These are phyloP conservation scores for Pseudomyrmex pallidus DNA, from an alignment of 1,140 invertebrate species.

Conservation along the genomic window DNA sequence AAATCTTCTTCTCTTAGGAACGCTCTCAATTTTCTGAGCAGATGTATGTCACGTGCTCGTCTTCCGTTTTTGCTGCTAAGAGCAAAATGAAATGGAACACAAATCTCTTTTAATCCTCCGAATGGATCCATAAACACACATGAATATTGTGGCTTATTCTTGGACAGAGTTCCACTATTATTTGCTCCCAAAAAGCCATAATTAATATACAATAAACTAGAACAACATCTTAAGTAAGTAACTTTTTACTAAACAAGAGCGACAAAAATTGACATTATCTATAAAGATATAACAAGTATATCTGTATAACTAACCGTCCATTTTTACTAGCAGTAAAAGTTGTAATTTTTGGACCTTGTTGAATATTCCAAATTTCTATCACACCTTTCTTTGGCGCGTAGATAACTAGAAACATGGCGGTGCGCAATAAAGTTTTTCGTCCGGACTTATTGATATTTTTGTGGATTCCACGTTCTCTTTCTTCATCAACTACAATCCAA, in stretches of 20 bases:
- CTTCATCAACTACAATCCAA: conserved; percentile 93
- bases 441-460: conserved; percentile 82
- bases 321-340: conserved; percentile 95
- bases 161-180: conserved; percentile 79
- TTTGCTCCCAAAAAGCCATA: conserved; percentile 91
- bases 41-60: conserved; percentile 93
- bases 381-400: conserved; percentile 94
- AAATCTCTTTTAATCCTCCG: conserved; percentile 92
- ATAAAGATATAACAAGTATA: not conserved
- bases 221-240: conserved; percentile 54
- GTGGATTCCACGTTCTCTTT: conserved; percentile 82
- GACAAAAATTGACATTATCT: not conserved
- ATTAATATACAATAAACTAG: conserved; percentile 90
- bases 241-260: not conserved
- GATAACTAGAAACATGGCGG: conserved; percentile 92
- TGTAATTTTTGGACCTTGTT: conserved; percentile 94
- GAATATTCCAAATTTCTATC: conserved; percentile 94
- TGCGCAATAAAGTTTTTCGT: conserved; percentile 79
- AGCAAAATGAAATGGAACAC: conserved; percentile 95
- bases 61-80: conserved; percentile 95
- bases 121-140: conserved; percentile 93
- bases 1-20: conserved; percentile 87
- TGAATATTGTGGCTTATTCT: conserved; percentile 87
- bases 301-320: conserved; percentile 85
- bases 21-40: conserved; percentile 92